phyloP scores from a whole-genome alignment of 2,113 vertebrate species.

The Rhinolophus sinicus region DNA sequence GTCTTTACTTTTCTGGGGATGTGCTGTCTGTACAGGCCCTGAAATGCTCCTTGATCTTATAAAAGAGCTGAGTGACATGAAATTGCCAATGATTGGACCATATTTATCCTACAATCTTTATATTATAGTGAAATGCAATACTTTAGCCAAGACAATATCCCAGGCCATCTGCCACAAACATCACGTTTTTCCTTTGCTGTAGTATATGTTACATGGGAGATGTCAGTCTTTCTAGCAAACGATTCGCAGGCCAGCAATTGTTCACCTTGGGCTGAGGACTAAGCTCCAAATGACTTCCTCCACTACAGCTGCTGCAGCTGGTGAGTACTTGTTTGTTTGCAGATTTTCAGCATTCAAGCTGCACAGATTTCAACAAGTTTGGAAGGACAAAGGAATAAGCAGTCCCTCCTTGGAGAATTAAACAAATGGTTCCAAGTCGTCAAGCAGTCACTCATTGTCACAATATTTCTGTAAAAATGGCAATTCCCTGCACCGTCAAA shows the following conservation, averaged over 20 bases:
- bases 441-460: neutral
- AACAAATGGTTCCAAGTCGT: neutral
- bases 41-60: neutral
- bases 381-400: neutral
- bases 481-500: neutral
- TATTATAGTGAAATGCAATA: neutral
- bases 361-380: neutral
- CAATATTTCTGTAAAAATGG: constrained; percentile 6
- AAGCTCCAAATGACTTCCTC: neutral
- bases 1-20: neutral
- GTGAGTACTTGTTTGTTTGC: neutral
- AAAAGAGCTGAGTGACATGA: neutral
- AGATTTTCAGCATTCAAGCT: neutral
- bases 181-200: neutral
- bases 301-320: neutral
- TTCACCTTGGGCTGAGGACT: neutral
- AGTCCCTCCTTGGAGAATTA: neutral
- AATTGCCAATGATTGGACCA: neutral
- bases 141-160: neutral
- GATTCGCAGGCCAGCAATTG: neutral
- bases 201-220: rapidly evolving
- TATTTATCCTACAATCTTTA: neutral
- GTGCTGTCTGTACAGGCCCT: too few relatives aligned
- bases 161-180: neutral
- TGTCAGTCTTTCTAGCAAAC: neutral